These are phyloP conservation scores for Pachyrhynchus sulphureomaculatus DNA, from an alignment of 1,140 invertebrate species.

Conservation along the genomic window DNA sequence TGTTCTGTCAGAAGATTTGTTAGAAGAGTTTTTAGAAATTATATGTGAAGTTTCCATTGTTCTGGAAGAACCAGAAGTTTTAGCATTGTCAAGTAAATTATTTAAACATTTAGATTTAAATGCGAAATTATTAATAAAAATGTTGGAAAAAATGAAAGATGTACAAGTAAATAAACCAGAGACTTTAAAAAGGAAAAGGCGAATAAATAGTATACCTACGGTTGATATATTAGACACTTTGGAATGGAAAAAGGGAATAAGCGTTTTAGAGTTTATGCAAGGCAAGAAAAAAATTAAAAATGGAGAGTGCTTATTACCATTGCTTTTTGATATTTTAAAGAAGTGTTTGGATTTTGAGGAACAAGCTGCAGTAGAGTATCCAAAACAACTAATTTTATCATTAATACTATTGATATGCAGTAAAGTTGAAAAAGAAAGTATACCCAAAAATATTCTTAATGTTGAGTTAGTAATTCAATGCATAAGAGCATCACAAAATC, in stretches of 20 bases:
- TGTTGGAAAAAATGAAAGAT: constrained; percentile 62
- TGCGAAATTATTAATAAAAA: constrained; percentile 61
- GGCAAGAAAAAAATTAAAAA: constrained; percentile 75
- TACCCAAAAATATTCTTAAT: constrained; percentile 66
- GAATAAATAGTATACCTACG: constrained; percentile 54
- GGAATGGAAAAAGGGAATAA: constrained; percentile 76
- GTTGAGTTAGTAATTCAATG: constrained; percentile 85
- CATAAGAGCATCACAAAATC: constrained; percentile 85
- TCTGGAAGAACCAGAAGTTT: constrained; percentile 51
- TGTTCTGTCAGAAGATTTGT: constrained; percentile 42
- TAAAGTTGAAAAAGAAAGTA: constrained; percentile 53
- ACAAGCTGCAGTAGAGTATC: constrained; percentile 82
- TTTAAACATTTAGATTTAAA: constrained; percentile 72
- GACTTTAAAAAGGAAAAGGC: constrained; percentile 44
- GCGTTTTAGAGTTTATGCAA: constrained; percentile 82
- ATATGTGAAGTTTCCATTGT: constrained; percentile 48
- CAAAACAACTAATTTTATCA: constrained; percentile 82
- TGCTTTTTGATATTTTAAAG: constrained; percentile 80
- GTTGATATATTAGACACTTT: constrained; percentile 61
- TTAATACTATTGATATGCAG: constrained; percentile 71
- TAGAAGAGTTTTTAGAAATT: constrained; percentile 47
- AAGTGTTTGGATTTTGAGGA: constrained; percentile 78
- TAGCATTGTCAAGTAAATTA: constrained; percentile 60
- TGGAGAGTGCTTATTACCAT: constrained; percentile 64
- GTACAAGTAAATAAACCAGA: constrained; percentile 42